phyloP scores from a whole-genome alignment of 2,888 invertebrate genomes.

The Embidobia sp. region DNA sequence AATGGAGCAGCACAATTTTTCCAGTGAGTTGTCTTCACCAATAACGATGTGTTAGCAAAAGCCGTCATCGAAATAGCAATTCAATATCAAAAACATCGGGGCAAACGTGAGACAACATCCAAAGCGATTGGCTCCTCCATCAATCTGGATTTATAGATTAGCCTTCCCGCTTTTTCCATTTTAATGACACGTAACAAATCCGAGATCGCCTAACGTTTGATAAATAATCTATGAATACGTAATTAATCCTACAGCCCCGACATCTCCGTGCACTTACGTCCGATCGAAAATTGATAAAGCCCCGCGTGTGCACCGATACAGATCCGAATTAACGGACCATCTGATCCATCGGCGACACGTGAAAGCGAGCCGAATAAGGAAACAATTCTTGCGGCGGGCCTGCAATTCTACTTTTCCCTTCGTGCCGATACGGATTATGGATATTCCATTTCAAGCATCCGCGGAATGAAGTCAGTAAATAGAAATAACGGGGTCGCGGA shows the following conservation, averaged over 20 bases:
- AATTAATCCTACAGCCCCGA: conserved; percentile 6
- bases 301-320: neutral
- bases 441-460: conserved; percentile 27
- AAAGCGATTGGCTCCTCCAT: conserved; percentile 12
- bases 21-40: too few relatives aligned
- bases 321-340: conserved; percentile 16
- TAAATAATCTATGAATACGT: conserved; percentile 31
- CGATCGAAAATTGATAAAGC: conserved; percentile 12
- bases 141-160: conserved; percentile 43
- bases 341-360: conserved; percentile 5
- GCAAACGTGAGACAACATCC: conserved; percentile 12
- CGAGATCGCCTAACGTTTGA: conserved; percentile 12
- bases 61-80: conserved; percentile 11
- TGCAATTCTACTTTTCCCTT: conserved; percentile 2
- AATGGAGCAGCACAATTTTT: too few relatives aligned
- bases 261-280: neutral
- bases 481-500: conserved; percentile 29
- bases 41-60: too few relatives aligned
- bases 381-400: conserved; percentile 2
- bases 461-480: conserved; percentile 29
- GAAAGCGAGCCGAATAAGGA: conserved; percentile 7
- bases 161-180: conserved; percentile 1
- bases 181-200: conserved; percentile 22
- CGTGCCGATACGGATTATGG: conserved; percentile 13
- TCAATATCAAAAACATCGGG: conserved; percentile 1